phyloP scores from a whole-genome alignment of 2,113 vertebrate species.

The Ifrita kowaldi region DNA sequence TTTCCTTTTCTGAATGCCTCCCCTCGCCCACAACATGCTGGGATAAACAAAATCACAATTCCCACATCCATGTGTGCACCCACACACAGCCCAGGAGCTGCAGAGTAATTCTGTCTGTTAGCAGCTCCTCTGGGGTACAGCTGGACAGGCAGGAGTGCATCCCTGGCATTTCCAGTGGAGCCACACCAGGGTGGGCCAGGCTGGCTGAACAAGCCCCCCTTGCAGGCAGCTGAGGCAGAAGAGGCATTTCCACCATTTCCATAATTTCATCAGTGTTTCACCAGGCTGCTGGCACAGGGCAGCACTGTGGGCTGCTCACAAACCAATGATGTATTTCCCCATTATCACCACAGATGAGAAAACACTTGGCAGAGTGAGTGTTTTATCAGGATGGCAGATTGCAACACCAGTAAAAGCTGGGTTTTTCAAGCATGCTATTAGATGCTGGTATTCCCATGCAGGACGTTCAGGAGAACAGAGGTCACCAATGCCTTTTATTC shows the following conservation, averaged over 20 bases:
- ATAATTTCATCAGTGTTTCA: background rate
- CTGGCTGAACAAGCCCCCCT: background rate
- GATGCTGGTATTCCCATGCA: background rate
- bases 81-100: background rate
- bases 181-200: accelerated
- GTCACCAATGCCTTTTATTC: background rate
- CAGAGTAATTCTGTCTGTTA: background rate
- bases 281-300: background rate
- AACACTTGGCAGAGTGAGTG: background rate
- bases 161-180: background rate
- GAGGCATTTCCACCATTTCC: background rate
- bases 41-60: background rate
- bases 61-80: background rate
- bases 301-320: background rate
- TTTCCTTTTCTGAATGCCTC: background rate
- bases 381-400: background rate
- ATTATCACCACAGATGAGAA: background rate
- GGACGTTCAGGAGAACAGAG: background rate
- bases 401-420: background rate
- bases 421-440: background rate
- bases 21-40: accelerated
- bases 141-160: background rate
- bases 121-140: background rate
- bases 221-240: background rate
- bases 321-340: background rate